These are phyloP conservation scores for Gymnobelideus leadbeateri DNA, from an alignment of 2,113 vertebrate genomes.

Conservation along the genomic window DNA sequence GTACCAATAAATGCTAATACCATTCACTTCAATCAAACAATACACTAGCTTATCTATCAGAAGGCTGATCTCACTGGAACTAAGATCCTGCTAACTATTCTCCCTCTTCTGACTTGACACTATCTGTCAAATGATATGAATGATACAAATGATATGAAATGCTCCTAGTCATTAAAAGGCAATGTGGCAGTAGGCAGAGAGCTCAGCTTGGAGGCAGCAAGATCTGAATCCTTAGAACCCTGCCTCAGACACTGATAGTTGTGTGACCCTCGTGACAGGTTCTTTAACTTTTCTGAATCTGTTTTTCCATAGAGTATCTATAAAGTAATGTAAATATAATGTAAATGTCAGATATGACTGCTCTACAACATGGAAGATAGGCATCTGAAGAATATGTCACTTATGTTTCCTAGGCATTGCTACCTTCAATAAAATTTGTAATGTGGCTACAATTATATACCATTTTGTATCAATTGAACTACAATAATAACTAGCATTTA, in stretches of 20 bases:
- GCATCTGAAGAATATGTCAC: not conserved
- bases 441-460: not conserved
- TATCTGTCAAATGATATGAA: not conserved
- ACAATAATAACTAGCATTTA: not conserved
- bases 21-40: not conserved
- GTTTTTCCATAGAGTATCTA: not conserved
- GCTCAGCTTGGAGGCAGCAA: not conserved
- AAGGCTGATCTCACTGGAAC: not conserved
- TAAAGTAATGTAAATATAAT: not conserved
- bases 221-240: not conserved
- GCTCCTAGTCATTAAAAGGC: not conserved
- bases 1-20: not conserved
- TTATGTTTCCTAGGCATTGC: not conserved
- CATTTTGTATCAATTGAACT: not conserved
- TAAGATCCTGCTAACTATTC: not conserved
- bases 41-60: not conserved
- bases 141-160: not conserved
- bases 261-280: not conserved
- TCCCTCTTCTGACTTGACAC: not conserved
- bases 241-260: not conserved
- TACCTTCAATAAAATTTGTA: no score
- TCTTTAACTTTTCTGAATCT: not conserved
- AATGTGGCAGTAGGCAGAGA: not conserved
- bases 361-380: not conserved
- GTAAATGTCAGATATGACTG: not conserved